A percentile compares a stretch with the other conserved stretches of the same genome.
Conservation (phyloP, 2,797 vertebrate species). For the Gouania willdenowi region DNA sequence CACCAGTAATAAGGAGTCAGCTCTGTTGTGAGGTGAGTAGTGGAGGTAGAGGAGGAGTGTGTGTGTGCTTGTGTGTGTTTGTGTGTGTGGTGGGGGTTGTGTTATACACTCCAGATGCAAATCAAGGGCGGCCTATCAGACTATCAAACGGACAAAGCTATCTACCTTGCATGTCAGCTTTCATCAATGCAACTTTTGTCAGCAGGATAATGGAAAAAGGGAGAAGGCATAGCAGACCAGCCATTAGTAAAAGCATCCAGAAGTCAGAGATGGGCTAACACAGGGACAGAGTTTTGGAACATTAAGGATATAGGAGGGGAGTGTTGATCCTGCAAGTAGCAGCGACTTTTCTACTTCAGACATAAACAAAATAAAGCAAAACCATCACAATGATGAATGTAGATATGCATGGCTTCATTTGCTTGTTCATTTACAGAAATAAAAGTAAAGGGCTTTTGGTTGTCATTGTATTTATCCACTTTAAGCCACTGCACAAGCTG, state of each 20-base stretch:
- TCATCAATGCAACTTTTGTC: slow-evolving; percentile 98
- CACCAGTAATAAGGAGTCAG: too few species aligned
- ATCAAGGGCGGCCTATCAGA: slow-evolving; percentile 76
- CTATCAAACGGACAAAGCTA: slow-evolving; percentile 85
- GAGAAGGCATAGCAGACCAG: slow-evolving; percentile 93
- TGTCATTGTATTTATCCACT: slow-evolving; percentile 5
- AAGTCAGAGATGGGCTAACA: slow-evolving; percentile 76
- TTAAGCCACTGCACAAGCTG: slow-evolving; percentile 2
- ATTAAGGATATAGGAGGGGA: slow-evolving; percentile 27
- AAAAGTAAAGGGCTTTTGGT: not conserved
- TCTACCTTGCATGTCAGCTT: slow-evolving; percentile 99
- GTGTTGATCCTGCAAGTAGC: slow-evolving; percentile 14
- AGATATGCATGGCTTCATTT: not conserved
- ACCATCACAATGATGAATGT: slow-evolving; percentile 7
- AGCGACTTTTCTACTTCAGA: slow-evolving; percentile 5
- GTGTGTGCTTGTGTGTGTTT: too few species aligned
- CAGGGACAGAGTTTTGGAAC: slow-evolving; percentile 76
- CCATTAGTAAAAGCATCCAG: slow-evolving; percentile 91
- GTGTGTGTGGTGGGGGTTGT: slow-evolving; percentile 27
- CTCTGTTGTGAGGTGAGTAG: too few species aligned
- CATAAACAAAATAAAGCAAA: slow-evolving; percentile 15
- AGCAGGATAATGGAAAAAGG: slow-evolving; percentile 86
- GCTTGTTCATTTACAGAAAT: slow-evolving; percentile 1
- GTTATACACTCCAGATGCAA: slow-evolving; percentile 60
- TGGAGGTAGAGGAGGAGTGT: too few species aligned